Percentiles rank a stretch among this genome's conserved stretches.
Evolutionary conservation across 2,888 invertebrate genomes (phyloP).

Genomic region (Syrista parreyssii): DNA sequence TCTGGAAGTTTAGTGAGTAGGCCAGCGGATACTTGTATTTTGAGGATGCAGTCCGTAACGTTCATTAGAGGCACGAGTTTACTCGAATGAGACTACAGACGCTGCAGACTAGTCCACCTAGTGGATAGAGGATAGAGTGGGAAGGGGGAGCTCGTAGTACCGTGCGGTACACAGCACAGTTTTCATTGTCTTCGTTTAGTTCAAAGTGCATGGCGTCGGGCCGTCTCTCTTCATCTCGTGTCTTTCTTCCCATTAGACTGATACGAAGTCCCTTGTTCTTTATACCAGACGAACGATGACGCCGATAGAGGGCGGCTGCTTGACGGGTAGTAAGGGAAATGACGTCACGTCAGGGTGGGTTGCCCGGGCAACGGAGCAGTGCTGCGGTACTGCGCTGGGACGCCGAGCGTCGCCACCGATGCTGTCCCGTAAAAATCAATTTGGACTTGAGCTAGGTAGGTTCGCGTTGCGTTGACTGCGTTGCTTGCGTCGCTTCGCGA

Average conservation of each 20-base stretch:
- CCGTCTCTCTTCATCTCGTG: background rate
- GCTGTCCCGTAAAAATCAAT: conserved; percentile 64
- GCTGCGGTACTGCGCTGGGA: conserved; percentile 42
- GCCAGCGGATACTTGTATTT: conserved; percentile 44
- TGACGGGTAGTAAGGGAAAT: background rate
- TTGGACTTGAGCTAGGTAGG: conserved; percentile 55
- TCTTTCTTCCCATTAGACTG: background rate
- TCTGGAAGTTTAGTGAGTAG: background rate
- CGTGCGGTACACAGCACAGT: background rate
- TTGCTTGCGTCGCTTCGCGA: conserved; percentile 27
- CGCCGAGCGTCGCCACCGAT: conserved; percentile 60
- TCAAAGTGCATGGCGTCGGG: background rate
- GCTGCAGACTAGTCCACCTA: background rate
- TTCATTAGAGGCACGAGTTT: conserved; percentile 59
- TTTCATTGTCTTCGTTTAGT: background rate
- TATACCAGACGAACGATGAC: background rate
- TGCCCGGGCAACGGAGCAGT: conserved; percentile 55
- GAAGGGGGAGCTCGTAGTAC: background rate
- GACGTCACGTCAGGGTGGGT: conserved; percentile 37
- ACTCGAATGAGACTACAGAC: conserved; percentile 28
- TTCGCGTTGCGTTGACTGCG: conserved; percentile 29
- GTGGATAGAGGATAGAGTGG: background rate
- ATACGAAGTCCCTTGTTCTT: background rate
- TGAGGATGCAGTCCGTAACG: conserved; percentile 53
- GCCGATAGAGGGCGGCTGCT: background rate